Base-by-base conservation (phyloP, 2,113 vertebrate species). In the Pollimyrus isidori region DNA sequence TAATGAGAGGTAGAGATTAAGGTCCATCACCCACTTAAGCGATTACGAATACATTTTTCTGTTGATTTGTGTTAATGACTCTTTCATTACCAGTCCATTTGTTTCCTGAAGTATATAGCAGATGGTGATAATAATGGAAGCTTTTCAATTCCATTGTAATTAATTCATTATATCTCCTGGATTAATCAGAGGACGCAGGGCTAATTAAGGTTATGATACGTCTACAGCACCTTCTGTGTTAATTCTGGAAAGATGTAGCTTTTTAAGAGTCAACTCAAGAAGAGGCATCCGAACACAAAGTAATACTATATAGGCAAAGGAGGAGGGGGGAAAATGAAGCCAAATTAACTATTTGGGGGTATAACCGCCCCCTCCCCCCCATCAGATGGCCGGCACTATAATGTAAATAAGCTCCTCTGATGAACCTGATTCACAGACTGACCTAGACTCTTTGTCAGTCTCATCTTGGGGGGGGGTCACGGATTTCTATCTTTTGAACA, bases 21-120 rank as follows among this genome's bases (percentile, higher is more conserved):
- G 85, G 49, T 87, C 26, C 48, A 7, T 87, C 49, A 35, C n/a
- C 85, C 85, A 52, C 85, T 52, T 52, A 52, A 30, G 85, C 23
- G 21, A 86, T 86, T 86, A 86, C 4, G 49, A 49, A 30, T 50
- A 86, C 52, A 86, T 50, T 52, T 52, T 84, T 30, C 46, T 86
- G 82, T 84, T 86, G 85, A 53, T 86, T 35, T 86, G 85, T 86
- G 46, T 17, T 52, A 86, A 86, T 53, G 85, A 15, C 85, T 86
- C 13, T n/a, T 86, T 86, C 85, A 86, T 86, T 50, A 52, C 48
- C 85, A 52, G n/a, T 7, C 49, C 21, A 86, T 86, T 86, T 86
- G 85, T 86, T 52, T 86, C 7, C 84, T 30, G 15, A 53, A 86
- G n/a, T 35, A 86, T 52, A 53, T 86, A 86, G 23, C 85, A 86